Evolutionary conservation across 1,140 invertebrate genomes (phyloP).

Genomic region (Sycobia sp.): DNA sequence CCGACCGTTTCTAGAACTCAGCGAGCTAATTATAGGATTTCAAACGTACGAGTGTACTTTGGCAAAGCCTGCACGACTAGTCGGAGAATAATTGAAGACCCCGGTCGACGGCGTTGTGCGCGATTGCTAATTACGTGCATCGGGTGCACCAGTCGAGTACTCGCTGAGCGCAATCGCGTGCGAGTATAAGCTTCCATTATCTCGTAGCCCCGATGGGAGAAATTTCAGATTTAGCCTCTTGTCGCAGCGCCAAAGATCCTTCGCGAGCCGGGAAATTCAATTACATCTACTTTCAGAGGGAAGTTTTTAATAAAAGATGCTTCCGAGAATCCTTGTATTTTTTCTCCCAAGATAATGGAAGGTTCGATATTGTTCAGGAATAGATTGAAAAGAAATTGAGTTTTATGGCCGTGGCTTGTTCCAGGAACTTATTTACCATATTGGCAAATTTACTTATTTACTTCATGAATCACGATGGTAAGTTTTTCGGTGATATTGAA

Average conservation of each 20-base stretch:
- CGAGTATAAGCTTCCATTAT: not conserved
- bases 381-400: slow-evolving; percentile 11
- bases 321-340: not conserved
- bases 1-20: too few species aligned
- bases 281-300: not conserved
- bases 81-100: too few species aligned
- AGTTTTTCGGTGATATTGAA: too few species aligned
- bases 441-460: too few species aligned
- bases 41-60: too few species aligned
- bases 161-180: not conserved
- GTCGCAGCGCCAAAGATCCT: not conserved
- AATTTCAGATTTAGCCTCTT: slow-evolving; percentile 13
- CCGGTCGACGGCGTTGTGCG: not conserved
- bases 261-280: slow-evolving; percentile 7
- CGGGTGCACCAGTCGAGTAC: slow-evolving; percentile 9
- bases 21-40: too few species aligned
- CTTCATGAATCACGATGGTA: too few species aligned
- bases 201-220: not conserved
- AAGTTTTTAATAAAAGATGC: not conserved
- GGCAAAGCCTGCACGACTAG: too few species aligned
- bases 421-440: too few species aligned
- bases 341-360: not conserved
- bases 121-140: slow-evolving; percentile 10
- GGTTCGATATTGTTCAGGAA: not conserved
- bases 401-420: not conserved